A percentile compares a stretch with the other conserved stretches of the same genome.
phyloP scores from a whole-genome alignment of 2,113 vertebrate genomes.

The Carassius auratus region DNA sequence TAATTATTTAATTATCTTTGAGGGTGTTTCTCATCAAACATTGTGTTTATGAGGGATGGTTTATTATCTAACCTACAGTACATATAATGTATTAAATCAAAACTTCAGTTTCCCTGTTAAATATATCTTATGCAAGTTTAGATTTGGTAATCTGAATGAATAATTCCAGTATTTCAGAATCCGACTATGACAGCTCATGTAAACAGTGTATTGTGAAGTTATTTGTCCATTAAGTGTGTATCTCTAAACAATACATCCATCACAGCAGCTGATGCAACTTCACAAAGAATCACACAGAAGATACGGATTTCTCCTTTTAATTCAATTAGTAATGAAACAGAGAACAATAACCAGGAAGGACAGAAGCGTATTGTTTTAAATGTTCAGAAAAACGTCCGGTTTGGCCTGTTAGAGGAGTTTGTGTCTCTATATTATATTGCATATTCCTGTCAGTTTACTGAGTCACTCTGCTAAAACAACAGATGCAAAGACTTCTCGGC shows the following conservation, averaged over 20 bases:
- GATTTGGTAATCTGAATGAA: not conserved
- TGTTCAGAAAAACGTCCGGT: not conserved
- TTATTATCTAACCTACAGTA: not conserved
- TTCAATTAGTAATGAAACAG: not conserved
- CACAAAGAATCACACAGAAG: no score
- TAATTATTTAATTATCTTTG: not conserved
- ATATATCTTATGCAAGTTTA: not conserved
- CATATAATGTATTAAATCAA: not conserved
- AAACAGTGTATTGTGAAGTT: no score
- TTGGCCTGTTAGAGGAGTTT: conserved; percentile 1
- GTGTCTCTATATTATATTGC: not conserved
- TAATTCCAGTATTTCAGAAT: not conserved
- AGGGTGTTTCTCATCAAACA: not conserved
- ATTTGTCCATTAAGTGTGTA: no score
- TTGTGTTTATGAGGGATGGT: not conserved
- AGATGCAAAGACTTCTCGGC: not conserved
- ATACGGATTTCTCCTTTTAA: not conserved
- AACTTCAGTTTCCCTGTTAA: not conserved
- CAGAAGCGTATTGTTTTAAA: not conserved
- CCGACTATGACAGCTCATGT: no score
- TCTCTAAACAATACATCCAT: no score
- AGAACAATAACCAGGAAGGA: conserved; percentile 1
- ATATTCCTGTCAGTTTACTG: not conserved
- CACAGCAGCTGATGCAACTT: no score
- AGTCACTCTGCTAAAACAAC: not conserved